Evolutionary conservation across 2,888 invertebrate genomes (phyloP).

Genomic region (Brachynemurus nebulosus): DNA sequence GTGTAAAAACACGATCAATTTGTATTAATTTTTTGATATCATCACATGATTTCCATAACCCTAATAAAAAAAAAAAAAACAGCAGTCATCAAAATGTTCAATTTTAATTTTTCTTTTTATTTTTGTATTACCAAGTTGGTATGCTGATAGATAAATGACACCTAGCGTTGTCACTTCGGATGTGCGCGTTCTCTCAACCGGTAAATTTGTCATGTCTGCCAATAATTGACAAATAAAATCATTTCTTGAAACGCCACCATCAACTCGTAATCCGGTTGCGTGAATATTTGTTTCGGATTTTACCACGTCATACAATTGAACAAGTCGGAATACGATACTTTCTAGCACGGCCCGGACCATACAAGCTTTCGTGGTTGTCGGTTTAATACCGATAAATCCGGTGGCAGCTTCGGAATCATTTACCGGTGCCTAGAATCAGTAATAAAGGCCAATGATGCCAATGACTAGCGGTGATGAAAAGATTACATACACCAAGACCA

Average conservation of each 20-base stretch:
- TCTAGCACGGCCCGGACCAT: conserved; percentile 73
- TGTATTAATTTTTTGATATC: conserved; percentile 46
- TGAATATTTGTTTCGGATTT: conserved; percentile 49
- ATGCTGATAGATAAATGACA: conserved; percentile 72
- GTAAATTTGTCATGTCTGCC: conserved; percentile 63
- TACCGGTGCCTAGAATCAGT: conserved; percentile 85
- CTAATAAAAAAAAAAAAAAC: conserved; percentile 36
- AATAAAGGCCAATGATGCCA: too few species aligned
- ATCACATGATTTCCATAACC: conserved; percentile 56
- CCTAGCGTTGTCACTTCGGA: conserved; percentile 78
- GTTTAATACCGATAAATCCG: conserved; percentile 64
- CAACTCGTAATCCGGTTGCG: conserved; percentile 53
- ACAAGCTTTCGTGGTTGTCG: conserved; percentile 63
- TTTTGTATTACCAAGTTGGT: conserved; percentile 64
- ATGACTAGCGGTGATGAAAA: too few species aligned
- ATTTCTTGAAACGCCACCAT: conserved; percentile 94
- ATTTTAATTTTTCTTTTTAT: too few species aligned
- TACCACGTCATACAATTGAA: conserved; percentile 63
- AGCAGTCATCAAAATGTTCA: too few species aligned
- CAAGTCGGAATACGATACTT: conserved; percentile 69
- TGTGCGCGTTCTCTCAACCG: conserved; percentile 58
- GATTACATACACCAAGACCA: conserved; percentile 58
- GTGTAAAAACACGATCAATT: conserved; percentile 46
- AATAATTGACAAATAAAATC: conserved; percentile 82
- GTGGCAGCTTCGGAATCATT: conserved; percentile 75